phyloP scores from a whole-genome alignment of 2,113 vertebrate species.

The Microtus richardsoni region DNA sequence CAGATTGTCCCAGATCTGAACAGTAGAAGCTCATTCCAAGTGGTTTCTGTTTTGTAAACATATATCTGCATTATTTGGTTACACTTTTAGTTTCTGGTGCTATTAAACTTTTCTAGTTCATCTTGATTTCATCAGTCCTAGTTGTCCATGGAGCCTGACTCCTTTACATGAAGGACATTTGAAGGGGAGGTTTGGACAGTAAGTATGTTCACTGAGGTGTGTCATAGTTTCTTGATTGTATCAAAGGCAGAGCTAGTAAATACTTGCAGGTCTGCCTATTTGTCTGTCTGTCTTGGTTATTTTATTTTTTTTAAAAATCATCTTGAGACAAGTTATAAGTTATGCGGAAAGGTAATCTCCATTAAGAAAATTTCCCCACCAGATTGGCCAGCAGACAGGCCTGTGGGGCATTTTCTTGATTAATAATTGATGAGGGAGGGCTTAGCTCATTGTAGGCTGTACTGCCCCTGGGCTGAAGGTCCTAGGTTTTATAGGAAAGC shows the following conservation, averaged over 20 bases:
- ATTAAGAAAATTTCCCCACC: neutral
- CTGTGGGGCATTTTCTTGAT: neutral
- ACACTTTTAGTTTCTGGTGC: slow-evolving; percentile 27
- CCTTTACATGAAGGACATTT: neutral
- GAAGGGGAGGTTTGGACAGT: neutral
- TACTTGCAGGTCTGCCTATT: neutral
- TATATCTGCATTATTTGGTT: slow-evolving; percentile 5
- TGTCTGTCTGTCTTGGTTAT: neutral
- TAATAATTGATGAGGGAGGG: neutral
- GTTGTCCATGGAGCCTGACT: neutral
- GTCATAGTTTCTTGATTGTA: neutral
- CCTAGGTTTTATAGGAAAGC: neutral
- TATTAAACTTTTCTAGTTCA: neutral
- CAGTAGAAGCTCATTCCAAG: neutral
- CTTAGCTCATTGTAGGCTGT: neutral
- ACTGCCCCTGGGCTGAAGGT: neutral
- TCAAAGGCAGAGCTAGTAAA: neutral
- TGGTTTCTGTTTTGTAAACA: neutral
- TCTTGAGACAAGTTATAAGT: neutral
- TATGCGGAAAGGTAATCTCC: neutral
- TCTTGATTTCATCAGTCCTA: neutral
- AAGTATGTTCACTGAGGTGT: neutral
- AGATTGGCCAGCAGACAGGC: too few relatives aligned
- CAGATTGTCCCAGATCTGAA: neutral
- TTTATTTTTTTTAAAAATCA: neutral